Evolutionary conservation across 2,113 vertebrate species (phyloP).

Genomic region (Amia ocellicauda): DNA sequence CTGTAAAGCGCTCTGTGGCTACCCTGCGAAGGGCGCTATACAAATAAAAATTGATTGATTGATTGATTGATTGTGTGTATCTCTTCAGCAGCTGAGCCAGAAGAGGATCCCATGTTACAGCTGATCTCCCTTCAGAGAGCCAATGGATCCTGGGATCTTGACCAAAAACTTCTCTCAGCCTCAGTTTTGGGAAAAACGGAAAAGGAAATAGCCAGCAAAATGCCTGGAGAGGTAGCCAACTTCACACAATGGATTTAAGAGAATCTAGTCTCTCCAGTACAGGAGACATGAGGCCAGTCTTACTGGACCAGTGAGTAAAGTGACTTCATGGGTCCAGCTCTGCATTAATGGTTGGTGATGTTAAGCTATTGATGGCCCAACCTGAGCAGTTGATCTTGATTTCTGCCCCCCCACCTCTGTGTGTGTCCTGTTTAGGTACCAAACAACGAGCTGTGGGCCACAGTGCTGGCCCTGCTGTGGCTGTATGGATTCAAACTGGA

Average conservation of each 20-base stretch:
- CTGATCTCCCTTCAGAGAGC: slow-evolving; percentile 54
- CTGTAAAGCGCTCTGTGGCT: too few species aligned
- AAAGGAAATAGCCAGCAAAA: slow-evolving; percentile 22
- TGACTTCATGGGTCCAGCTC: too few species aligned
- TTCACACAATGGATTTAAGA: too few species aligned
- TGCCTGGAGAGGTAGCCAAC: slow-evolving; percentile 37
- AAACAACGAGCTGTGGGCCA: slow-evolving; percentile 42
- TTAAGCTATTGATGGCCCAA: too few species aligned
- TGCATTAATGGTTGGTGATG: too few species aligned
- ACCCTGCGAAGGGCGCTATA: too few species aligned
- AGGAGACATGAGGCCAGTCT: too few species aligned
- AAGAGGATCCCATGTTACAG: slow-evolving; percentile 25
- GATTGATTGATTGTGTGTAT: background rate
- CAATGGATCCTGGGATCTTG: slow-evolving; percentile 52
- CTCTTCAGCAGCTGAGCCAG: background rate
- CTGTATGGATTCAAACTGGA: slow-evolving; percentile 37
- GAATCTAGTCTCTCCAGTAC: too few species aligned
- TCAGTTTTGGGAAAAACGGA: slow-evolving; percentile 30
- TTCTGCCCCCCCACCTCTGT: background rate
- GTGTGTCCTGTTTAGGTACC: background rate
- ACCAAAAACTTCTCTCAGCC: slow-evolving; percentile 34
- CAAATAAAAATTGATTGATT: too few species aligned
- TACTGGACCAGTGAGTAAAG: too few species aligned
- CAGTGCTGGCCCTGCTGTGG: slow-evolving; percentile 52
- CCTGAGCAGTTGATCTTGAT: background rate